Evolutionary conservation across 1,140 invertebrate genomes (phyloP), one percentile per base, ranked within the genome.

Genomic region (Drosophila bocqueti): DNA sequence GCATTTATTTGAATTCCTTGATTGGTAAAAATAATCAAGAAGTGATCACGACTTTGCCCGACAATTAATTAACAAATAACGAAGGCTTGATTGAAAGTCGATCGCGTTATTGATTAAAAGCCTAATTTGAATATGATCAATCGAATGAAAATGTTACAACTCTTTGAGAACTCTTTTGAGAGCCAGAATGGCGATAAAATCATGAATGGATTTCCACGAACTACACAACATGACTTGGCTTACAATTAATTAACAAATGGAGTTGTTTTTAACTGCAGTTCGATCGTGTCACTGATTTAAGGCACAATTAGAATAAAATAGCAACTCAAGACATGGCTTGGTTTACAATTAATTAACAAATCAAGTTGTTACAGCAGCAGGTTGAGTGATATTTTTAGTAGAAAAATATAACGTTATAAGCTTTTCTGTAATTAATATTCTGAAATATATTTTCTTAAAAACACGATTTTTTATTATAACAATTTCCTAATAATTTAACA

Each of bases 201-300:
- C 29, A 8, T 31, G 38, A 43, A 46, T 36, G 9, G 40, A 26
- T 26, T 26, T 63, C 9, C 21, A 66, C 42, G 31, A 66, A 66
- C 42, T 29, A 62, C 57, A 42, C 59, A 66, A 45, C 63, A 66
- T 66, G 57, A 46, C 57, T 62, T 62, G 57, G 5, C 21, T 36
- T 45, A 66, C 63, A 62, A 62, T 66, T 62, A 66, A 66, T 66
- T 46, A 66, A 66, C 63, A 66, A 62, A 66, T 66, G 42, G 16
- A 36, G 31, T 62, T 66, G 29, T 62, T 36, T 45, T 24, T 45
- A 18, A 18, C 31, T 10, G 9, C 29, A 66, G 11, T 29, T 66
- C 18, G 58, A 66, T 66, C 21, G 63, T 66, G 63, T 63, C 21
- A 63, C 21, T 66, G 58, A 66, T 66, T 29, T 13, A 46, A n/a